Percentiles rank a stretch among this genome's conserved stretches.
Conservation (phyloP, 2,888 invertebrate species). For the Phyllotreta striolata region DNA sequence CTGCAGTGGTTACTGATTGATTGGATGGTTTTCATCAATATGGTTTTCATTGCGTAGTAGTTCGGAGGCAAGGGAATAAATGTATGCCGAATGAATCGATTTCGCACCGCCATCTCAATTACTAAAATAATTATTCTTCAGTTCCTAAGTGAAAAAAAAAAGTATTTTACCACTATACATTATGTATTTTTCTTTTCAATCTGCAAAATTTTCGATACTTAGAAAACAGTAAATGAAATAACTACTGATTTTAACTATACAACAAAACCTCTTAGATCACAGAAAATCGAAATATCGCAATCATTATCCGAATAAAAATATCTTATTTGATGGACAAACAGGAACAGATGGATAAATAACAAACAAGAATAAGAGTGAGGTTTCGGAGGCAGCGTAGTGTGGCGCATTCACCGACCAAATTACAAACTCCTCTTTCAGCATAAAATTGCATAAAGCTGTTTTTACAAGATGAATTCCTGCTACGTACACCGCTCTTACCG, state of each 20-base stretch:
- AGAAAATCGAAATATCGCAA: too few relatives aligned
- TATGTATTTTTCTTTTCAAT: too few relatives aligned
- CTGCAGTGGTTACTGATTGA: neutral
- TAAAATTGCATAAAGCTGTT: constrained; percentile 21
- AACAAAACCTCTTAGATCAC: too few relatives aligned
- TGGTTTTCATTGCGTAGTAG: neutral
- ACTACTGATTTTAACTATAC: too few relatives aligned
- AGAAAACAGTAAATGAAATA: too few relatives aligned
- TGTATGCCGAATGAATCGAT: neutral
- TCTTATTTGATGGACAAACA: neutral
- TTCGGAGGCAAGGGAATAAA: neutral
- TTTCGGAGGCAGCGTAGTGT: constrained; percentile 1
- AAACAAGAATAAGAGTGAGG: neutral
- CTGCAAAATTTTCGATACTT: too few relatives aligned
- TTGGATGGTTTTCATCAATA: neutral
- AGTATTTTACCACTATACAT: too few relatives aligned
- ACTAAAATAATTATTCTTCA: too few relatives aligned
- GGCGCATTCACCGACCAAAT: constrained; percentile 5
- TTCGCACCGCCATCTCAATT: neutral
- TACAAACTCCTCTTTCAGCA: constrained; percentile 15
- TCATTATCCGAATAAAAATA: too few relatives aligned
- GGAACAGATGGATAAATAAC: neutral
- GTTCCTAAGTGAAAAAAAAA: too few relatives aligned
- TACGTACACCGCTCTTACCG: neutral
- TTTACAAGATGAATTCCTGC: constrained; percentile 16